Percentiles rank a stretch among this genome's conserved stretches.
Conservation (phyloP, 2,888 invertebrate species). For the Dromius quadrimaculatus region DNA sequence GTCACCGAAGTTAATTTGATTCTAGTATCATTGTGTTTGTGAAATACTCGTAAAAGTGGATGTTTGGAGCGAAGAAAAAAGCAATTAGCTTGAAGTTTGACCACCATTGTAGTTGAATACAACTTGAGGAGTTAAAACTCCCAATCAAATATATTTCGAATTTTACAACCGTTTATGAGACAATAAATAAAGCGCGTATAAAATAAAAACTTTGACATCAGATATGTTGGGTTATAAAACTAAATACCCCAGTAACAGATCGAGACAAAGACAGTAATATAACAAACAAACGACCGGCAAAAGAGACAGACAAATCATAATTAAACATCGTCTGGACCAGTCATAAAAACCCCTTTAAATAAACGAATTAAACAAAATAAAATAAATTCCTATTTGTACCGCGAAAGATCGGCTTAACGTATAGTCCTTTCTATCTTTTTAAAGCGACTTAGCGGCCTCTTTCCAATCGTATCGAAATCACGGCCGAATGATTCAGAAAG, state of each 20-base stretch:
- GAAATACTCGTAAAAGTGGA: constrained; percentile 31
- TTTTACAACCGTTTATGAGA: constrained; percentile 60
- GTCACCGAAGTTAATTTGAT: not conserved
- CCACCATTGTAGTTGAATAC: constrained; percentile 38
- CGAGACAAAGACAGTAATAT: constrained; percentile 24
- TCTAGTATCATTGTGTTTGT: constrained; percentile 24
- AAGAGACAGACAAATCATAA: constrained; percentile 42
- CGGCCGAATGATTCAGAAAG: constrained; percentile 25
- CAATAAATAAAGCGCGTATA: constrained; percentile 60
- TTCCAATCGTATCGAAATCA: constrained; percentile 34
- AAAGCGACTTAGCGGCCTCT: constrained; percentile 21
- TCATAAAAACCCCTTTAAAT: constrained; percentile 43
- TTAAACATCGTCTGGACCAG: constrained; percentile 38
- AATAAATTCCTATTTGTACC: constrained; percentile 34
- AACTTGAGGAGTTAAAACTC: constrained; percentile 51
- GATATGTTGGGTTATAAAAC: constrained; percentile 50
- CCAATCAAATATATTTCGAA: constrained; percentile 58
- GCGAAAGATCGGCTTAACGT: constrained; percentile 31
- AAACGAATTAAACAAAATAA: constrained; percentile 38
- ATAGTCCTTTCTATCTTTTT: constrained; percentile 1
- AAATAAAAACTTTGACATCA: constrained; percentile 59
- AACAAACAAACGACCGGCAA: not conserved
- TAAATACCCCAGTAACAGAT: constrained; percentile 34
- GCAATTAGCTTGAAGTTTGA: constrained; percentile 28
- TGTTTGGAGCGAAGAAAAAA: constrained; percentile 32